Base-by-base conservation (phyloP, 2,113 vertebrate genomes). In the Dicerorhinus sumatrensis region DNA sequence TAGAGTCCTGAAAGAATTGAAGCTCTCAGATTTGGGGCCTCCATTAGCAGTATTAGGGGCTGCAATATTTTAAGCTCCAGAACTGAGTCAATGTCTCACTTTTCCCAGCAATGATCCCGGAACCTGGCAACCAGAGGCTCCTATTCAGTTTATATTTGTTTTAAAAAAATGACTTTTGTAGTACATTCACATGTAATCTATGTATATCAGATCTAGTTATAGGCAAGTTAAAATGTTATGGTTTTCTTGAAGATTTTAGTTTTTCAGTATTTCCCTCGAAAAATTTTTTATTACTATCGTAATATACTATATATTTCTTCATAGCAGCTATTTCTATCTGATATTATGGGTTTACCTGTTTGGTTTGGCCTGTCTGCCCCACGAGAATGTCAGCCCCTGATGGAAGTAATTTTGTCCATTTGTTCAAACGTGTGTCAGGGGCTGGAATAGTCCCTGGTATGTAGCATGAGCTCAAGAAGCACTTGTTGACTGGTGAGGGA, bases 201-300 rank as follows among this genome's bases (percentile, higher is more conserved):
- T 33, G 31, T 82, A n/a, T 60, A 17, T 62, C n/a, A 70, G 39
- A 62, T 5, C 75, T 86, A 31, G 14, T 63, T 88, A 51, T 1
- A 75, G 21, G 60, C 46, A 67, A 77, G 29, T 67, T 58, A 83
- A 96, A 93, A 83, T 72, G 39, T 23, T 91, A 14, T 5, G 9
- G 39, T 79, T 91, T 88, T 62, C n/a, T 72, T 81, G 46, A 81
- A 86, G 65, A 42, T 42, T 84, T 60, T 51, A n/a, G 63, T 29
- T 96, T 87, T 91, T 82, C n/a, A 84, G 29, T 39, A 82, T 89
- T 93, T 76, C 58, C 17, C 46, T 84, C n/a, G 42, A 86, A 89
- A 48, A n/a, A 2, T 17, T 75, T 77, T 39, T 16, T 81, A 58
- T 42, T 48, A 81, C 20, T 84, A 3, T 91, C 48, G 63, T 84